Base-by-base conservation (phyloP, 2,113 vertebrate genomes). In the Lepus europaeus region DNA sequence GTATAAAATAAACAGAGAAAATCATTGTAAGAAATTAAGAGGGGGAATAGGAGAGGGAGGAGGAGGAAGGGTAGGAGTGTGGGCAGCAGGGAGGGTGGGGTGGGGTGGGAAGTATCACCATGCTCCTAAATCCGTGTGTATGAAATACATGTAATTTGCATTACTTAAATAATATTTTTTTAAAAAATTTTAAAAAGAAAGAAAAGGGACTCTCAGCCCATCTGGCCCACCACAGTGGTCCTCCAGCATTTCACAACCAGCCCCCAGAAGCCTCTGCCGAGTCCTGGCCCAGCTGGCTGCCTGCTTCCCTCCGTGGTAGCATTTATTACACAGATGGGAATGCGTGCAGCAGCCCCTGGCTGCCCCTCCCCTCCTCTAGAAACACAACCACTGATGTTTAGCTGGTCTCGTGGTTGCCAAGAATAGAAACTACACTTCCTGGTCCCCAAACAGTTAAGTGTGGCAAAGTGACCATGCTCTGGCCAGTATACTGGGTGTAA, bases 351-450 rank as follows among this genome's bases (percentile, higher is more conserved):
- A 63, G 82, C 9, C 33, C 16, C 17, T 69, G 49, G 11, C 72
- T 66, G 1, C 72, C 36, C 29, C 16, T 80, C 31, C 7, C 6
- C 19, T 74, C 73, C 39, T 68, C 45, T 31, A 80, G 72, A 51
- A 70, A 89, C 25, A 89, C 20, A 89, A 87, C 8, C 25, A 23
- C 9, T 22, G 0, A 69, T 64, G 90, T 91, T 73, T 73, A 95
- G 86, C n/a, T 3, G 9, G 49, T 36, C 14, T 7, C 7, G 19
- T 5, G 29, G 49, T 51, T 33, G 66, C 49, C 49, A 79, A 93
- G 39, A 92, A 73, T 20, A 73, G 25, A 92, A 94, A 95, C 78
- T 90, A 36, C 72, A 92, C 91, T 94, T 95, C 87, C 90, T 84
- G 96, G 36, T 59, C 56, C 33, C 92, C 5, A 69, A 91, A 63